Evolutionary conservation across 2,113 vertebrate species (phyloP).

Genomic region (Deroptyus accipitrinus): DNA sequence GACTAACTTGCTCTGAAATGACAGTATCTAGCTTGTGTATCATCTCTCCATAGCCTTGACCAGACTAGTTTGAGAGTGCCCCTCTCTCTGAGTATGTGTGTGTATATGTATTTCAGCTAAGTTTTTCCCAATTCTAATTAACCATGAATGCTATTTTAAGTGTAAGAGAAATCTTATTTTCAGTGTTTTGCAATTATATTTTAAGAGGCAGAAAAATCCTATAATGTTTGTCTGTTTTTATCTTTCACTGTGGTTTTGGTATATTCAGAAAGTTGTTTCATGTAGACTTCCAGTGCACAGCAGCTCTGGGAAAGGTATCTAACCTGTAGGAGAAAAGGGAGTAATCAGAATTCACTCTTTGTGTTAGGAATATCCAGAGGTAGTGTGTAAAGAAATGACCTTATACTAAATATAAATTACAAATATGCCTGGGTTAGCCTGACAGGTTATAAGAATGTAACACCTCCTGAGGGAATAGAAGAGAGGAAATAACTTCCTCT

Average conservation of each 20-base stretch:
- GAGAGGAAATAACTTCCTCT: neutral
- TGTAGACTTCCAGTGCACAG: neutral
- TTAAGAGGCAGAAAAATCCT: neutral
- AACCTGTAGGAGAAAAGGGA: neutral
- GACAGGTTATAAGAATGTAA: neutral
- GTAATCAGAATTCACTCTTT: neutral
- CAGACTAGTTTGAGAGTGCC: neutral
- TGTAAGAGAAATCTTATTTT: neutral
- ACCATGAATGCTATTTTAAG: neutral
- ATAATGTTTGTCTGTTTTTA: neutral
- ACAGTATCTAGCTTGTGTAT: neutral
- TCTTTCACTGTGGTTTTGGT: neutral
- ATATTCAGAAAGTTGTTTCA: neutral
- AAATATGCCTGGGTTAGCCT: neutral
- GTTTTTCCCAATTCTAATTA: neutral
- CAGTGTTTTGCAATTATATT: neutral
- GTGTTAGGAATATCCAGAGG: neutral
- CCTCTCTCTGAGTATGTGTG: neutral
- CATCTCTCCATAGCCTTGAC: neutral
- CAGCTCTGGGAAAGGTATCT: neutral
- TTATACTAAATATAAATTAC: conserved; percentile 1
- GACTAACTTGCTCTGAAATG: neutral
- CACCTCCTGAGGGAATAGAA: conserved; percentile 12
- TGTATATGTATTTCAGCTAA: neutral
- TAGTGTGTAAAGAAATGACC: neutral